These are phyloP conservation scores for Nipponia nippon DNA, from an alignment of 2,113 vertebrate genomes.

Conservation along the genomic window DNA sequence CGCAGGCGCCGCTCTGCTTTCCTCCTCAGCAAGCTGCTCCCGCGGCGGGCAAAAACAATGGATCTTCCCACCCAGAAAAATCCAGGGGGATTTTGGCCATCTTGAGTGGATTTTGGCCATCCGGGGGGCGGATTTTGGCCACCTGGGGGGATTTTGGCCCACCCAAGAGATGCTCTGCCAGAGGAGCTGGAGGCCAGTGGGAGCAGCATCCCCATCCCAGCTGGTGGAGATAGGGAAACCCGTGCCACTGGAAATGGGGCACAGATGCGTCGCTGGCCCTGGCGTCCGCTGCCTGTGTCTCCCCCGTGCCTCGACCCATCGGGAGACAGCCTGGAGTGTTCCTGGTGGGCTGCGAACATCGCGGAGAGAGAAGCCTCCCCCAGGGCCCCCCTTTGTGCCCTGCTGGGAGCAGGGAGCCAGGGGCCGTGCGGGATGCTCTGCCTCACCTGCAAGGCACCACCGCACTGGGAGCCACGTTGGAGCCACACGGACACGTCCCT, in stretches of 20 bases:
- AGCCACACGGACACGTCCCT: rapidly evolving
- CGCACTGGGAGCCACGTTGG: rapidly evolving
- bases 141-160: neutral
- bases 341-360: neutral
- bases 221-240: neutral
- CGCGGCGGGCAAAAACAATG: neutral
- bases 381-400: rapidly evolving
- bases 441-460: neutral
- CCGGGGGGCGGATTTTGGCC: neutral
- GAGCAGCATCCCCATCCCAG: neutral
- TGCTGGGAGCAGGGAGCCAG: neutral
- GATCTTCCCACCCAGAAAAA: neutral
- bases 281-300: rapidly evolving
- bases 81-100: neutral
- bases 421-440: neutral
- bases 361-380: neutral
- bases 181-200: neutral
- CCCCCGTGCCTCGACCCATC: rapidly evolving
- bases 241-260: neutral
- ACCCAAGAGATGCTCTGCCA: neutral
- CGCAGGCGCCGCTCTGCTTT: neutral
- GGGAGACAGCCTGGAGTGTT: neutral
- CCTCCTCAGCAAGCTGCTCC: neutral
- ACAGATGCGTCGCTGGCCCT: rapidly evolving
- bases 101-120: neutral